phyloP scores from a whole-genome alignment of 2,113 vertebrate species.

The Toxostoma redivivum region DNA sequence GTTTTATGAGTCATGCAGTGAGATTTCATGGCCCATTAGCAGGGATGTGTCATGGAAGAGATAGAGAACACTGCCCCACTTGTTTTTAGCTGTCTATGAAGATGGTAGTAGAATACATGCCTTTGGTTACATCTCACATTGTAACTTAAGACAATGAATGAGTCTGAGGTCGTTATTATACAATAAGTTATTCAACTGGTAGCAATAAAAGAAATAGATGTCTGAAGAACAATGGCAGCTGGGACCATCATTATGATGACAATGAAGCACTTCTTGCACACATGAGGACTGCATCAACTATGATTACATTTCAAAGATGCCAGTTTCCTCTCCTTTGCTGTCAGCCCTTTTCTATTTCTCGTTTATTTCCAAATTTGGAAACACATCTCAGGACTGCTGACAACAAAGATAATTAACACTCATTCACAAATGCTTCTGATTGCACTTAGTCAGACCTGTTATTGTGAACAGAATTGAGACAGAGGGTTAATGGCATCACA shows the following conservation, averaged over 20 bases:
- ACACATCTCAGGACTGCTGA: background rate
- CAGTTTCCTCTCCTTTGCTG: background rate
- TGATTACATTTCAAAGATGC: background rate
- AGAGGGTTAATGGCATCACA: background rate
- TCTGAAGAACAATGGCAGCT: background rate
- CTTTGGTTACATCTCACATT: background rate
- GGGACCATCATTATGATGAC: background rate
- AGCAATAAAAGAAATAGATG: background rate
- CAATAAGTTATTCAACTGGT: background rate
- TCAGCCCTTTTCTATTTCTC: background rate
- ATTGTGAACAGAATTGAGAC: background rate
- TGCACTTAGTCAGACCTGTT: background rate
- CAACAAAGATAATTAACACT: background rate
- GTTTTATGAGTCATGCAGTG: background rate
- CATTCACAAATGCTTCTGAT: background rate
- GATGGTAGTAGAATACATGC: background rate
- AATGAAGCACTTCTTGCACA: background rate
- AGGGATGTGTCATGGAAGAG: background rate
- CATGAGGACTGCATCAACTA: background rate
- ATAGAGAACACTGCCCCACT: background rate
- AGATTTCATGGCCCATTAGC: background rate
- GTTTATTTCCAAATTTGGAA: background rate
- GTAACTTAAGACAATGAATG: background rate
- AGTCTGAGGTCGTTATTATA: background rate
- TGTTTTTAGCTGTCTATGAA: background rate